Evolutionary conservation across 2,113 vertebrate species (phyloP).

Genomic region (Strix uralensis): DNA sequence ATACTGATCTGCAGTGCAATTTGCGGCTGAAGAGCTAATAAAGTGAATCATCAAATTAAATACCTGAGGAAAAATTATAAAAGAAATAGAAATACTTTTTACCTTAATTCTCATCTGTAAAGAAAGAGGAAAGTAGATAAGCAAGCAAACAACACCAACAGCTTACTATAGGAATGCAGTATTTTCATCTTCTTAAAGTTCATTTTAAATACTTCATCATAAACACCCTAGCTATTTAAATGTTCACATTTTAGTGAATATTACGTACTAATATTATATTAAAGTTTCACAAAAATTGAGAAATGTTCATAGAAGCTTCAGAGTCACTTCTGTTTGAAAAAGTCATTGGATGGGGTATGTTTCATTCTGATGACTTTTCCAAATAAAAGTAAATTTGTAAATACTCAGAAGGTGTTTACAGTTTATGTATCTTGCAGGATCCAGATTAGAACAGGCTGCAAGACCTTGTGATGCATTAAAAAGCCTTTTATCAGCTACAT

Average conservation of each 20-base stretch:
- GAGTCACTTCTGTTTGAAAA: not conserved
- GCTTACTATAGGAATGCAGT: not conserved
- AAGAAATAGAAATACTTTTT: not conserved
- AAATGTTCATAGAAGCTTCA: not conserved
- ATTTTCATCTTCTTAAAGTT: not conserved
- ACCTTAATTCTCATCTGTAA: not conserved
- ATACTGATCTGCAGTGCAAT: not conserved
- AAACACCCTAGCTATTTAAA: not conserved
- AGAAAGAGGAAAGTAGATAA: not conserved
- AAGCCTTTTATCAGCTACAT: not conserved
- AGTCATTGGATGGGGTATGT: not conserved
- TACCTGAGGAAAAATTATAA: not conserved
- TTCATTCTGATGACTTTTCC: not conserved
- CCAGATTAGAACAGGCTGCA: not conserved
- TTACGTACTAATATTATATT: accelerated
- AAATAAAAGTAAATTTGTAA: not conserved
- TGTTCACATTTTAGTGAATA: not conserved
- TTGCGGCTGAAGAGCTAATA: not conserved
- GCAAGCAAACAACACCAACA: not conserved
- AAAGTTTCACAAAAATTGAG: not conserved
- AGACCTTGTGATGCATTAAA: not conserved
- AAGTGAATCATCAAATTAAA: not conserved
- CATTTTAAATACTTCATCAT: not conserved
- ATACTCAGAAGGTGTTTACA: not conserved
- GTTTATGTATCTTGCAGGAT: not conserved